Evolutionary conservation across 53 echinoderm and acorn worm species (phyloP).

Genomic region (Mesocentrotus franciscanus): DNA sequence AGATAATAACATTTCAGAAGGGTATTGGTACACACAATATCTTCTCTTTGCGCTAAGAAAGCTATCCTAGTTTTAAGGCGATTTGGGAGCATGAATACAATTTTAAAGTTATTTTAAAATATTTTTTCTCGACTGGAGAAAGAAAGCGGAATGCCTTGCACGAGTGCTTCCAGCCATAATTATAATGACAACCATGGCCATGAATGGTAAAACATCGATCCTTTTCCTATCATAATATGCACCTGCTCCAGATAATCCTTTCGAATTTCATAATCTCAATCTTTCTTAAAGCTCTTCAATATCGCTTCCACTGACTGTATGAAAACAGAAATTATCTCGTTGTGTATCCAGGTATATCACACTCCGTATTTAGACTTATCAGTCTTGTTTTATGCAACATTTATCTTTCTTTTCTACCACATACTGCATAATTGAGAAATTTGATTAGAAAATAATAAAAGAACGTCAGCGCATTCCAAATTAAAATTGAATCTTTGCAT

Average conservation of each 20-base stretch:
- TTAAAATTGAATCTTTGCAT: no score
- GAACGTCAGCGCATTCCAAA: no score
- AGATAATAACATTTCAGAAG: not conserved
- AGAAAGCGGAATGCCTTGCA: not conserved
- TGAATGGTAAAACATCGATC: not conserved
- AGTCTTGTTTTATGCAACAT: no score
- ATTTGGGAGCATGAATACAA: not conserved
- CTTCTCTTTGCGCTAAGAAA: not conserved
- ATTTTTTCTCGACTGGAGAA: not conserved
- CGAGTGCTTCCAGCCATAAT: not conserved
- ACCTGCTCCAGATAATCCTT: not conserved
- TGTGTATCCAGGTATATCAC: no score
- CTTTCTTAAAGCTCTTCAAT: not conserved
- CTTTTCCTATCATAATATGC: not conserved
- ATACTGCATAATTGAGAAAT: no score
- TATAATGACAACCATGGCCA: not conserved
- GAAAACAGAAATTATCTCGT: no score
- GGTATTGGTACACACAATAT: not conserved
- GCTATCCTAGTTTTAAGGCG: not conserved
- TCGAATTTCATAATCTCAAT: not conserved
- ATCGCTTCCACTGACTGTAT: not conserved
- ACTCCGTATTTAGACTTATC: no score
- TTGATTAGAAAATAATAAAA: no score
- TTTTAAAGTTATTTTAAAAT: not conserved
- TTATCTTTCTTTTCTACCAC: no score